Evolutionary conservation across 2,888 invertebrate species (phyloP).

Genomic region (Petrolisthes manimaculis): DNA sequence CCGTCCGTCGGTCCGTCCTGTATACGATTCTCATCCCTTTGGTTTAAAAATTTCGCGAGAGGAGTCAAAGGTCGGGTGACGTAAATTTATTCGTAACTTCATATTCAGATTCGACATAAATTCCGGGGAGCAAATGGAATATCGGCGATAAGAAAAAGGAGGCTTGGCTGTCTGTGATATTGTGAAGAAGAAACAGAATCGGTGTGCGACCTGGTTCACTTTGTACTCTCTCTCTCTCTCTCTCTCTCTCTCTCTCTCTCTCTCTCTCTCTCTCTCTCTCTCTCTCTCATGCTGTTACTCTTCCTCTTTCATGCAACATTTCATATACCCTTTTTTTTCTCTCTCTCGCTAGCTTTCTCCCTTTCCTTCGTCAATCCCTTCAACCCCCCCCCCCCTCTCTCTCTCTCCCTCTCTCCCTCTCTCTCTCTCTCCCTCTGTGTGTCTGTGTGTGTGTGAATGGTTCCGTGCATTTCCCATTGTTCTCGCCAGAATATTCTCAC

Average conservation of each 20-base stretch:
- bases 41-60: not conserved
- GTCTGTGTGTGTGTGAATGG: no score
- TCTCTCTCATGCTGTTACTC: not conserved
- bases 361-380: no score
- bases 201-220: not conserved
- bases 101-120: constrained; percentile 5
- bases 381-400: no score
- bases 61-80: no score
- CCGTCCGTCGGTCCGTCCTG: no score
- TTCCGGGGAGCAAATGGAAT: not conserved
- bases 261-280: not conserved
- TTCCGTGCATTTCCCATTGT: no score
- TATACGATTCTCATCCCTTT: not conserved
- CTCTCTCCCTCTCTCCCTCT: no score
- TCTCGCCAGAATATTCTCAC: no score
- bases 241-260: not conserved
- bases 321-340: not conserved
- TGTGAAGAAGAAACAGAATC: not conserved
- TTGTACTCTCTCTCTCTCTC: not conserved
- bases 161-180: not conserved
- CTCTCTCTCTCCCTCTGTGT: no score
- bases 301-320: not conserved
- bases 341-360: no score
- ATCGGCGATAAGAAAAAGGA: not conserved
- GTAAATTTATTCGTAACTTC: not conserved